Conservation (phyloP, 2,888 invertebrate genomes). For the Scotopteryx bipunctaria region DNA sequence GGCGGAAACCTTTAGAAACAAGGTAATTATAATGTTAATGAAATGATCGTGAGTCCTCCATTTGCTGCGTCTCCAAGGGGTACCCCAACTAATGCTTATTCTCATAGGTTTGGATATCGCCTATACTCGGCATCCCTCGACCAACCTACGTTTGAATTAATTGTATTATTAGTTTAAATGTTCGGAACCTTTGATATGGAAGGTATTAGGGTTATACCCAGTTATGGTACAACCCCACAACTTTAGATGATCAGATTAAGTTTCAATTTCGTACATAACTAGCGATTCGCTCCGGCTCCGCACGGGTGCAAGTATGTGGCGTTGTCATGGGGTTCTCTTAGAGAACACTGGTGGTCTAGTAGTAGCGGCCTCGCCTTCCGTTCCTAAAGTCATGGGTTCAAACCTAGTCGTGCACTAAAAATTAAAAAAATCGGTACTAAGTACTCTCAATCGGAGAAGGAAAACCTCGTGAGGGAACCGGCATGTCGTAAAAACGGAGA, state of each 20-base stretch:
- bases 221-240: background rate
- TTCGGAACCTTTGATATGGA: conserved; percentile 38
- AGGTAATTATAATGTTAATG: background rate
- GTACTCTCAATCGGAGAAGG: no score
- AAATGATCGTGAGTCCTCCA: no score
- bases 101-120: conserved; percentile 29
- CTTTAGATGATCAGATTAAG: conserved; percentile 7
- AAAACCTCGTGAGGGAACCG: no score
- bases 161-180: conserved; percentile 48
- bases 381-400: no score
- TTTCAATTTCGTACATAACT: conserved; percentile 3
- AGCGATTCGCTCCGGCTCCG: no score
- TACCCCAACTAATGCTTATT: conserved; percentile 8
- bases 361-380: no score
- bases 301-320: no score
- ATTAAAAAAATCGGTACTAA: no score
- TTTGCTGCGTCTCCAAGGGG: background rate
- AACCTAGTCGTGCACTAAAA: no score
- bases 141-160: conserved; percentile 47
- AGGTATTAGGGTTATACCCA: background rate
- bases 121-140: conserved; percentile 37
- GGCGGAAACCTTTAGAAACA: background rate
- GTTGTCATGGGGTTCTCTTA: no score
- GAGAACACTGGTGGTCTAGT: no score
- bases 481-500: no score